Evolutionary conservation across 2,888 invertebrate species (phyloP).

Genomic region (Epinotia nisella): DNA sequence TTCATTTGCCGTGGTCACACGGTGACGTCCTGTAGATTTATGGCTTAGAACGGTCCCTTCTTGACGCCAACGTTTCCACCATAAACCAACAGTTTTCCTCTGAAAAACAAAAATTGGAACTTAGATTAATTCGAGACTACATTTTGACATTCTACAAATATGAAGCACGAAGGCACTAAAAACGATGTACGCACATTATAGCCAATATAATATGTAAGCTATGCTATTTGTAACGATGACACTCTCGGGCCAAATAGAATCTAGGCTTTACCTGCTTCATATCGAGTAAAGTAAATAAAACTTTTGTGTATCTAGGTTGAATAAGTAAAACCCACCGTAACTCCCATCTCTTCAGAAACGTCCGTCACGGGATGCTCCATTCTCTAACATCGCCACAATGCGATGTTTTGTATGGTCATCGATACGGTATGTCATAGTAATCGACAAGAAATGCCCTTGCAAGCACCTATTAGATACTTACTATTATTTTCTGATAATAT

Average conservation of each 20-base stretch:
- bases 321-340: no score
- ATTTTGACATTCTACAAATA: neutral
- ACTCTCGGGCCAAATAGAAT: neutral
- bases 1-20: constrained; percentile 6
- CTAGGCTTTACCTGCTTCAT: constrained; percentile 8
- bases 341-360: neutral
- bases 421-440: constrained; percentile 6
- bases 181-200: neutral
- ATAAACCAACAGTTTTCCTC: neutral
- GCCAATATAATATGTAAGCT: neutral
- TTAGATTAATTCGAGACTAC: neutral
- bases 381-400: constrained; percentile 13
- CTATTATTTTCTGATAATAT: neutral
- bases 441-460: constrained; percentile 8
- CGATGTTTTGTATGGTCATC: constrained; percentile 13
- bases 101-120: neutral
- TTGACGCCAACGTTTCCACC: constrained; percentile 1
- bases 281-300: constrained; percentile 3
- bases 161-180: constrained; percentile 1
- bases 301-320: neutral
- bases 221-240: neutral
- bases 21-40: constrained; percentile 8
- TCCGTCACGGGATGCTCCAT: constrained; percentile 2
- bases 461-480: neutral
- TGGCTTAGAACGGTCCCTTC: constrained; percentile 2